Base-by-base conservation (phyloP, 2,888 invertebrate genomes). In the Stenichneumon culpator region DNA sequence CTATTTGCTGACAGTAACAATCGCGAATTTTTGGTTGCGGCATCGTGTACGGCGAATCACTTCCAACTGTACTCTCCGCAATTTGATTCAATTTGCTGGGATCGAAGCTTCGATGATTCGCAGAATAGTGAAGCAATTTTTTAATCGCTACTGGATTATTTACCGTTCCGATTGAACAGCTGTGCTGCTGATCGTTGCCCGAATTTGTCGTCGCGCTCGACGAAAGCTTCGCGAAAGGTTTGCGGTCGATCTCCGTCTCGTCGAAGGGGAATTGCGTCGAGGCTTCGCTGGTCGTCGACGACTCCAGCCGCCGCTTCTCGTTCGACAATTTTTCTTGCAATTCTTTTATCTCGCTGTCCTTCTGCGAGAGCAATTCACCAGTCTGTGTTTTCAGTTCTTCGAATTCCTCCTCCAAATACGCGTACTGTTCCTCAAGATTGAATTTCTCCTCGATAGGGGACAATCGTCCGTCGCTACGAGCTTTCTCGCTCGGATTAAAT, bases 381-480 rank as follows among this genome's bases (percentile, higher is more conserved):
- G 95, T 94, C 80, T 95, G 94, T 28, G 92, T 91, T 84, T 95
- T 95, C 89, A 95, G 95, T 52, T 95, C 95, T 65, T 96, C 96
- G 88, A 95, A 96, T 93, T 97, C 97, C 19, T 96, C 95, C 92
- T 97, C 97, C 16, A 97, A 94, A 89, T 97, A 96, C 0, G 95
- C 95, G 88, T 96, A 96, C 91, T 94, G 94, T 89, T 96, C 96
- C 92, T 97, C 97, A 84, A 97, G 94, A 91, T 95, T 95, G 78
- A 95, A 95, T 79, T 95, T 96, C 94, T 98, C 98, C 91, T 97
- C 97, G 87, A 98, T 97, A n/a, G 97, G 96, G 16, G 97, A 97
- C 83, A 98, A 94, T 25, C 96, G 94, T 54, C 94, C 94, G 6
- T 95, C 95, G 86, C 94, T 94, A 36, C 90, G 88, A 6, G 85